A percentile compares a stretch with the other conserved stretches of the same genome.
Conservation (phyloP, 1,140 invertebrate genomes). For the Samia ricini region DNA sequence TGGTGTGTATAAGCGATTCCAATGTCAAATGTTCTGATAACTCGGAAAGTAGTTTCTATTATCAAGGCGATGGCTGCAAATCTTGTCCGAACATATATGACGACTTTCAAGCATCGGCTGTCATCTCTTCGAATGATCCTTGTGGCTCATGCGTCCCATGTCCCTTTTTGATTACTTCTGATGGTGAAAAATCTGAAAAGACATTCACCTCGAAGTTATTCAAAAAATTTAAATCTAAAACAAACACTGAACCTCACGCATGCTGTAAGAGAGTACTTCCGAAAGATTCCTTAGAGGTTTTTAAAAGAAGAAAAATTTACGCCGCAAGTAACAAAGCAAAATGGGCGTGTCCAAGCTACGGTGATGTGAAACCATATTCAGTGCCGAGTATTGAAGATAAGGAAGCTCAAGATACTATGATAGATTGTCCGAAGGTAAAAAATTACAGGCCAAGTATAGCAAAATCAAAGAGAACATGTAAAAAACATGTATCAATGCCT, state of each 20-base stretch:
- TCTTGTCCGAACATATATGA: conserved; percentile 53
- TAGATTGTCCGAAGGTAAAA: conserved; percentile 17
- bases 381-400: conserved; percentile 24
- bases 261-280: conserved; percentile 31
- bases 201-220: conserved; percentile 26
- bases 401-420: conserved; percentile 11
- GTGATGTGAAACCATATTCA: conserved; percentile 19
- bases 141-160: conserved; percentile 38
- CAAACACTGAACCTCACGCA: conserved; percentile 4
- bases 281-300: conserved; percentile 64
- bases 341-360: conserved; percentile 25
- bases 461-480: conserved; percentile 7
- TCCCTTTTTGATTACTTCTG: conserved; percentile 25
- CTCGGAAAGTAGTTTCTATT: conserved; percentile 32
- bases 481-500: conserved; percentile 41
- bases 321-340: conserved; percentile 38
- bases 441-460: conserved; percentile 11
- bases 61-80: conserved; percentile 40
- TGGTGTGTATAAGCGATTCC: conserved; percentile 47
- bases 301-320: conserved; percentile 45
- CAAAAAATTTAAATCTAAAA: conserved; percentile 28
- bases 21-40: conserved; percentile 33
- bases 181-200: conserved; percentile 15
- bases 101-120: conserved; percentile 35
- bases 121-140: conserved; percentile 40